Conservation (phyloP, 1,140 invertebrate species). For the Vanessa atalanta region DNA sequence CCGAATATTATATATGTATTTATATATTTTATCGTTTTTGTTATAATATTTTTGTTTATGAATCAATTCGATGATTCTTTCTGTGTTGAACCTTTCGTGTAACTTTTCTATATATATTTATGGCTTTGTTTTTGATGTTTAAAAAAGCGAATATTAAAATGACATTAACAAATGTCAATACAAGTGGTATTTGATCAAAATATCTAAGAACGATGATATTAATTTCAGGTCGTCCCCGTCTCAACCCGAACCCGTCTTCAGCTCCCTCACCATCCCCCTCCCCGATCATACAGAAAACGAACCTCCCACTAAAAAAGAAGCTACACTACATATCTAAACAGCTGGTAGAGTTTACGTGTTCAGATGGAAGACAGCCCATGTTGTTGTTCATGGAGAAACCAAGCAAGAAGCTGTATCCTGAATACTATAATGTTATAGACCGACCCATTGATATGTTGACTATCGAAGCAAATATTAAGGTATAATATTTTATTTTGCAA, state of each 20-base stretch:
- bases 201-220: neutral
- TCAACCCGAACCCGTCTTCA: slow-evolving; percentile 52
- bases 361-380: slow-evolving; percentile 92
- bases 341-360: slow-evolving; percentile 88
- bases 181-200: no score
- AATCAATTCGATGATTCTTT: no score
- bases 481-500: slow-evolving; percentile 33
- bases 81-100: no score
- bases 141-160: no score
- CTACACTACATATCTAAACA: slow-evolving; percentile 88
- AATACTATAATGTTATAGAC: slow-evolving; percentile 96
- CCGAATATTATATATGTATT: no score
- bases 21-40: no score
- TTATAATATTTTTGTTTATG: no score
- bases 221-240: slow-evolving; percentile 59
- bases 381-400: slow-evolving; percentile 98
- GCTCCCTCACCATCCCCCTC: slow-evolving; percentile 58
- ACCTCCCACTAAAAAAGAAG: slow-evolving; percentile 86
- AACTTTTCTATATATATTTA: no score
- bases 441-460: slow-evolving; percentile 97
- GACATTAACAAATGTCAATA: no score
- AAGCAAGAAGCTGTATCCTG: slow-evolving; percentile 96
- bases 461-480: slow-evolving; percentile 95
- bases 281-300: slow-evolving; percentile 79
- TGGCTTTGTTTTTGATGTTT: no score